These are phyloP conservation scores for Rhyacophila brunnea DNA, from an alignment of 1,140 invertebrate species.

Conservation along the genomic window DNA sequence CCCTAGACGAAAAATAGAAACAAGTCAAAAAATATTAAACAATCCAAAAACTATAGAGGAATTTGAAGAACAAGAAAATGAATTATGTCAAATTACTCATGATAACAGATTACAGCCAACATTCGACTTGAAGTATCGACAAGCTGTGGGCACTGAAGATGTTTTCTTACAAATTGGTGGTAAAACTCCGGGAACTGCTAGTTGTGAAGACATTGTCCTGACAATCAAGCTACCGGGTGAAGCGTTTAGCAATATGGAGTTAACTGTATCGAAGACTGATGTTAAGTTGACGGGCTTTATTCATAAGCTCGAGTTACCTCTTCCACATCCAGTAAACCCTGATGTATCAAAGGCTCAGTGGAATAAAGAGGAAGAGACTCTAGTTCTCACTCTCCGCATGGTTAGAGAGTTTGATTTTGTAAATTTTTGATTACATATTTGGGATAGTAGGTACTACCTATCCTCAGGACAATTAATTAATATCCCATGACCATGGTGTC, in stretches of 20 bases:
- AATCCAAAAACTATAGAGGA: conserved; percentile 54
- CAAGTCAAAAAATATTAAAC: not conserved
- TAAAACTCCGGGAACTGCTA: conserved; percentile 77
- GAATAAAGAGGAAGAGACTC: conserved; percentile 63
- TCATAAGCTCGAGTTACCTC: conserved; percentile 70
- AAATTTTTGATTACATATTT: conserved; percentile 78
- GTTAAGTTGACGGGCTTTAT: conserved; percentile 61
- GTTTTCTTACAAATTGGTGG: conserved; percentile 80
- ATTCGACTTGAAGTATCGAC: conserved; percentile 81
- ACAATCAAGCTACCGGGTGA: conserved; percentile 73
- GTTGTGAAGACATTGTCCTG: conserved; percentile 83
- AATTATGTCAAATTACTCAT: conserved; percentile 45
- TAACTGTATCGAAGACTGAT: conserved; percentile 68
- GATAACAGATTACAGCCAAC: conserved; percentile 70
- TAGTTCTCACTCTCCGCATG: conserved; percentile 70
- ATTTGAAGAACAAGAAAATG: conserved; percentile 54
- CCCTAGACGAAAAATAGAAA: no score
- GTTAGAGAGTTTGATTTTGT: conserved; percentile 76
- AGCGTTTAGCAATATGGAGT: conserved; percentile 60
- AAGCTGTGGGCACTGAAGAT: conserved; percentile 81
- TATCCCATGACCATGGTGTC: no score
- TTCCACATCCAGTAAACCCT: conserved; percentile 78
- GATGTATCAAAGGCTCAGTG: conserved; percentile 77
- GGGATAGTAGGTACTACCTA: no score
- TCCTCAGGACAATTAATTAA: no score